Evolutionary conservation across 1,140 invertebrate species (phyloP).

Genomic region (Formica selysi): DNA sequence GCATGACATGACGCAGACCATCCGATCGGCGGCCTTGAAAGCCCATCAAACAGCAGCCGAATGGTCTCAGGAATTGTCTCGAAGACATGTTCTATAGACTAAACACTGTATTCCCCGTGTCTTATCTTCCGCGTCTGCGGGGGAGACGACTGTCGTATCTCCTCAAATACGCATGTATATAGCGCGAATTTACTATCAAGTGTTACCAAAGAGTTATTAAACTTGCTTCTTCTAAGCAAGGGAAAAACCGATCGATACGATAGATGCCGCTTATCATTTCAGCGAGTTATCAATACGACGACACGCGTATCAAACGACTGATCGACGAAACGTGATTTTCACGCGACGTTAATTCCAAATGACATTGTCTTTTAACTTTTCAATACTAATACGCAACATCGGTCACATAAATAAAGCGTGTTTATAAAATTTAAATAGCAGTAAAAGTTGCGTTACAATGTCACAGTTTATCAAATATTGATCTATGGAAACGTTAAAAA

Average conservation of each 20-base stretch:
- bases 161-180: neutral
- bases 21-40: slow-evolving; percentile 51
- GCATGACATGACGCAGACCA: slow-evolving; percentile 33
- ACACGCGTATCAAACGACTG: too few relatives aligned
- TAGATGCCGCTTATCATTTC: neutral
- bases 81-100: slow-evolving; percentile 61
- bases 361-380: neutral
- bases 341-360: slow-evolving; percentile 9
- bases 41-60: slow-evolving; percentile 45
- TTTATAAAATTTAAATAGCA: too few relatives aligned
- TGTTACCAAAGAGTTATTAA: too few relatives aligned
- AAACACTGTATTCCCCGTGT: neutral
- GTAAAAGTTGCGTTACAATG: too few relatives aligned
- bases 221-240: too few relatives aligned
- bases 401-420: too few relatives aligned
- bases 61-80: slow-evolving; percentile 54
- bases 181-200: too few relatives aligned
- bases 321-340: neutral
- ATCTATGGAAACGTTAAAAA: too few relatives aligned
- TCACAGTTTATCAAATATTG: too few relatives aligned
- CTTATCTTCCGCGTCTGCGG: neutral
- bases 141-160: neutral
- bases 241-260: neutral
- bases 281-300: neutral
- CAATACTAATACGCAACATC: too few relatives aligned